Evolutionary conservation across 2,113 vertebrate genomes (phyloP).

Genomic region (Chaetorhynchus papuensis): DNA sequence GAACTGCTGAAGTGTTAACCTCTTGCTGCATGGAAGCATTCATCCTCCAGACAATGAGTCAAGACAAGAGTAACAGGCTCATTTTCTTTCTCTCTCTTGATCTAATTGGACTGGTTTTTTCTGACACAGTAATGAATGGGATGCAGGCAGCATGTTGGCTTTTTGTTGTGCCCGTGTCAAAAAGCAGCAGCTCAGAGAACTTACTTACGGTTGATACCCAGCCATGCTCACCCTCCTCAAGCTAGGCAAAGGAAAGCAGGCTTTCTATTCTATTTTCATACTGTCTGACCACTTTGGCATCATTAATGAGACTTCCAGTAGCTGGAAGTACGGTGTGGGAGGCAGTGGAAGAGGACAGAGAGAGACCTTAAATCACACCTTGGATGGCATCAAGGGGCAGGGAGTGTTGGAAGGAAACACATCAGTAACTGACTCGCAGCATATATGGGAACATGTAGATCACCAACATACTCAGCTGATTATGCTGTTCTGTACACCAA

Average conservation of each 20-base stretch:
- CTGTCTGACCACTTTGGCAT: not conserved
- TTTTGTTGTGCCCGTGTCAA: not conserved
- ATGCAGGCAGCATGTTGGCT: not conserved
- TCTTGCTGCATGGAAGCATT: not conserved
- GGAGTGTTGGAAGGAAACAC: not conserved
- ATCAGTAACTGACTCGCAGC: not conserved
- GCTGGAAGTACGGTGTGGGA: accelerated
- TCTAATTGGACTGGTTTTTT: not conserved
- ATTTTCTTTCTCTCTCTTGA: not conserved
- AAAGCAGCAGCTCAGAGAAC: not conserved
- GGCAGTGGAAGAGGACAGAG: not conserved
- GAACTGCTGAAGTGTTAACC: not conserved
- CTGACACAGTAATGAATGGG: not conserved
- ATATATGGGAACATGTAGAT: not conserved
- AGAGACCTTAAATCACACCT: not conserved
- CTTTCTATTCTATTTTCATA: not conserved
- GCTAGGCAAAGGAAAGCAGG: not conserved
- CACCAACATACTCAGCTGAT: not conserved
- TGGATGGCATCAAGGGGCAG: not conserved
- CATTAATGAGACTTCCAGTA: not conserved
- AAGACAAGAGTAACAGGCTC: not conserved
- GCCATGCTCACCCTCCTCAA: not conserved
- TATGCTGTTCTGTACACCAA: accelerated
- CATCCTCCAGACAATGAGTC: not conserved
- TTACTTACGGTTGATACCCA: not conserved